Conservation (phyloP, 2,113 vertebrate species). For the Aphyosemion australe region DNA sequence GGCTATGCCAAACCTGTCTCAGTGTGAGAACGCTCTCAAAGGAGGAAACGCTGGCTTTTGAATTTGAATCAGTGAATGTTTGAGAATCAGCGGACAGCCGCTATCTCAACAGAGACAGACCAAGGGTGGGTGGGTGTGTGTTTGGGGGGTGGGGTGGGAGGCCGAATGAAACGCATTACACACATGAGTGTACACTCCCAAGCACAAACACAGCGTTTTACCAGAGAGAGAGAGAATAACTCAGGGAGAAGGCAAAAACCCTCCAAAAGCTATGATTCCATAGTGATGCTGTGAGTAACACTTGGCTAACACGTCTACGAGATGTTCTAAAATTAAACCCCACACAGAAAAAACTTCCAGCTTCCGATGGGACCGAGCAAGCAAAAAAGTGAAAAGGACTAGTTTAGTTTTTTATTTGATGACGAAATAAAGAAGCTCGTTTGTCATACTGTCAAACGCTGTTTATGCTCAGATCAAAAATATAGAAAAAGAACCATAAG, state of each 20-base stretch:
- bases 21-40: conserved; percentile 49
- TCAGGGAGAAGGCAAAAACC: no score
- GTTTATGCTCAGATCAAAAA: no score
- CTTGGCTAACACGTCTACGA: conserved; percentile 34
- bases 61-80: conserved; percentile 62
- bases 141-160: conserved; percentile 24
- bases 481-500: no score
- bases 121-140: not conserved
- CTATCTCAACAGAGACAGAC: conserved; percentile 53
- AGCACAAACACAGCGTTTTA: conserved; percentile 17
- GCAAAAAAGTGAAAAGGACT: no score
- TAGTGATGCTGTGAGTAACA: conserved; percentile 30
- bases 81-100: conserved; percentile 51
- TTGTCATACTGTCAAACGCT: no score
- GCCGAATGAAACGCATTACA: conserved; percentile 4
- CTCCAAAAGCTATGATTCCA: no score
- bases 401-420: no score
- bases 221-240: not conserved
- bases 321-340: conserved; percentile 11
- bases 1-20: conserved; percentile 38
- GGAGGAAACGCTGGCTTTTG: conserved; percentile 53
- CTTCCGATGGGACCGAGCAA: conserved; percentile 10
- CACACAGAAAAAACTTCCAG: conserved; percentile 17
- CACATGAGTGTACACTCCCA: conserved; percentile 10
- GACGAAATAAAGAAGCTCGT: no score